Percentiles rank a stretch among this genome's conserved stretches.
These are phyloP conservation scores for Stramonita haemastoma DNA, from an alignment of 2,888 invertebrate species.

Conservation along the genomic window DNA sequence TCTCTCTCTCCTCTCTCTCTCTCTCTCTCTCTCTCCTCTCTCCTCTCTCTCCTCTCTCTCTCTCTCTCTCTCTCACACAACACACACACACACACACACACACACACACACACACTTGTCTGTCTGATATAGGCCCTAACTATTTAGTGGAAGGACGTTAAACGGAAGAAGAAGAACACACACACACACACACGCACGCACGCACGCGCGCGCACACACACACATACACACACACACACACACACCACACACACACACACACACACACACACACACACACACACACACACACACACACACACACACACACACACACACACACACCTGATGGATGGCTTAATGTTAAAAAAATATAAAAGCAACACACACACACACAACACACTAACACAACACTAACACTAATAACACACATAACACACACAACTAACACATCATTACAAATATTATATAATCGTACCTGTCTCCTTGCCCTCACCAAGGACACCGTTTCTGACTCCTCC, in stretches of 20 bases:
- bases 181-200: neutral
- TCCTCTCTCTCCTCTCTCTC: too few species aligned
- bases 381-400: too few species aligned
- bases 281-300: neutral
- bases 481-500: too few species aligned
- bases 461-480: too few species aligned
- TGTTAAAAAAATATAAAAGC: too few species aligned
- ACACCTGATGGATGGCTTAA: neutral
- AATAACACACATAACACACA: neutral
- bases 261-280: conserved; percentile 11
- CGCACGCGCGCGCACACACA: neutral
- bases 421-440: neutral
- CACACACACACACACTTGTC: conserved; percentile 32
- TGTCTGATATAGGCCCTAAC: too few species aligned
- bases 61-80: neutral
- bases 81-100: conserved; percentile 25
- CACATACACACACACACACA: conserved; percentile 14
- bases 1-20: neutral
- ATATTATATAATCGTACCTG: too few species aligned
- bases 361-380: too few species aligned
- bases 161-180: neutral
- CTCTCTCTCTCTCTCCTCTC: neutral
- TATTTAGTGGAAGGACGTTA: neutral
- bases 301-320: neutral
- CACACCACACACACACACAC: neutral